Conservation (phyloP, 2,888 invertebrate genomes). For the Galerucella nymphaeae region DNA sequence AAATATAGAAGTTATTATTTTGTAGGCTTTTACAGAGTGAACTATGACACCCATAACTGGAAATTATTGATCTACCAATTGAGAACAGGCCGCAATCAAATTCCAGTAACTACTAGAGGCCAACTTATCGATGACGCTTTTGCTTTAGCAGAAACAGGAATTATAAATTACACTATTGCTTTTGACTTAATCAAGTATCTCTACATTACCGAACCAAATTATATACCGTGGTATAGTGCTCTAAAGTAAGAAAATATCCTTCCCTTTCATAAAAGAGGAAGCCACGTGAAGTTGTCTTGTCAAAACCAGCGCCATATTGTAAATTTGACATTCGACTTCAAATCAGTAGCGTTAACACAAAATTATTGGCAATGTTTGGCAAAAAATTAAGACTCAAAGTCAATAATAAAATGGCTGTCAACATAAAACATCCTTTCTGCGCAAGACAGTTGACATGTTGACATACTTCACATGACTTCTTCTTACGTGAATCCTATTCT, state of each 20-base stretch:
- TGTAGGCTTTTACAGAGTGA: constrained; percentile 72
- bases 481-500: no score
- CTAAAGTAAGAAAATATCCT: constrained; percentile 58
- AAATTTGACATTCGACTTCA: no score
- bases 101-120: constrained; percentile 72
- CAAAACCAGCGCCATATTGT: no score
- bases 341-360: no score
- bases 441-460: no score
- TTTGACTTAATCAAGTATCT: constrained; percentile 75
- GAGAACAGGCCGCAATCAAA: constrained; percentile 60
- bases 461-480: no score
- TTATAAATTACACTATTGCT: constrained; percentile 71
- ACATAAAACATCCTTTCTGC: no score
- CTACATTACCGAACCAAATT: constrained; percentile 71
- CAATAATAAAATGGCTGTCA: no score
- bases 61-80: constrained; percentile 66
- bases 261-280: not conserved
- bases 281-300: no score
- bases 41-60: constrained; percentile 73
- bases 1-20: not conserved
- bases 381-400: no score
- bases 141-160: constrained; percentile 71
- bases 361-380: no score
- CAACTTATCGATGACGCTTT: constrained; percentile 81
- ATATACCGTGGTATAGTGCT: constrained; percentile 75